Evolutionary conservation across 2,797 vertebrate genomes (phyloP).

Genomic region (Columba guinea): DNA sequence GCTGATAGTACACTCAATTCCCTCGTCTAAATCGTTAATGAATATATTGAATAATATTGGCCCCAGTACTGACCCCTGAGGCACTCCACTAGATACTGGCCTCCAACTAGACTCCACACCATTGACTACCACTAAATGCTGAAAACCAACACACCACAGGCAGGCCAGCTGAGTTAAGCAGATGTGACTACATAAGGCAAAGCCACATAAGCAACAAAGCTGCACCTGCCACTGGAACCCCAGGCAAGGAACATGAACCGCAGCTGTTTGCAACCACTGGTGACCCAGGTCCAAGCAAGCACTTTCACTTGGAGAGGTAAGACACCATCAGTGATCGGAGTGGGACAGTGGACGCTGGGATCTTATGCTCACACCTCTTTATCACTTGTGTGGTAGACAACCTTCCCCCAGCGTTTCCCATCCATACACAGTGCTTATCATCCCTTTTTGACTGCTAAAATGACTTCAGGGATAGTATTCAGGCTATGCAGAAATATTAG

Average conservation of each 20-base stretch:
- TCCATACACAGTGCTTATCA: neutral
- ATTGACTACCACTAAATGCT: neutral
- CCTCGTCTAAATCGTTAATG: too few relatives aligned
- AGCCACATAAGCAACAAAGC: neutral
- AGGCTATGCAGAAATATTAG: neutral
- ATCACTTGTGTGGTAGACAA: neutral
- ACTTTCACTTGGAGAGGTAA: rapidly evolving
- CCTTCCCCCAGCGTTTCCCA: neutral
- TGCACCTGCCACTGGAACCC: neutral
- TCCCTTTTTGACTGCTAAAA: neutral
- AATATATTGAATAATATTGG: too few relatives aligned
- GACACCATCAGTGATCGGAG: neutral
- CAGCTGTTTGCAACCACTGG: neutral
- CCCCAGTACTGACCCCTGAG: too few relatives aligned
- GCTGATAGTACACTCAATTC: too few relatives aligned
- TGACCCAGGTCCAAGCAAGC: neutral
- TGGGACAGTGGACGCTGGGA: neutral
- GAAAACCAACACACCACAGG: neutral
- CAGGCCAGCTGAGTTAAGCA: neutral
- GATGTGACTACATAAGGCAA: neutral
- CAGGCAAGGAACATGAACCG: neutral
- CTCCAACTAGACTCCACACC: too few relatives aligned
- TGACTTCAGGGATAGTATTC: neutral
- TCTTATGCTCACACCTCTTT: neutral
- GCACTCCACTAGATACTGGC: too few relatives aligned